These are phyloP conservation scores for Spilarctia lutea DNA, from an alignment of 2,888 invertebrate genomes.

Conservation along the genomic window DNA sequence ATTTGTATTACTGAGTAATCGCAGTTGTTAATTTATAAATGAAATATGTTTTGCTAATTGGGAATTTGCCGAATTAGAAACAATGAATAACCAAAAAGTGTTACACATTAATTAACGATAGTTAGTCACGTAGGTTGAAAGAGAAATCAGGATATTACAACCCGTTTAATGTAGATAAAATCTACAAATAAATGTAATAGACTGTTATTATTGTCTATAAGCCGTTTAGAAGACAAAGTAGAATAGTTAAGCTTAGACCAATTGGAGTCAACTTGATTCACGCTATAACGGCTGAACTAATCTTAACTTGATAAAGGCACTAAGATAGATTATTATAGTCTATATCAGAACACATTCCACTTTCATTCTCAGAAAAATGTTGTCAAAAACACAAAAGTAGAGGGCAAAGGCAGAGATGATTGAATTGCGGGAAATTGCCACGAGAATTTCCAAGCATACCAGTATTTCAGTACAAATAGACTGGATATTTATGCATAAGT, in stretches of 20 bases:
- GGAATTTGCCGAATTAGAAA: constrained; percentile 19
- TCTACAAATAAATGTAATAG: background rate
- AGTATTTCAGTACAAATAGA: background rate
- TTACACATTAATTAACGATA: background rate
- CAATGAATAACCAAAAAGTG: background rate
- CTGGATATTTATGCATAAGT: background rate
- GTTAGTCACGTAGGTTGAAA: constrained; percentile 6
- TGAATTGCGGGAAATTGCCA: background rate
- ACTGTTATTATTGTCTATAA: too few species aligned
- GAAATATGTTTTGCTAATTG: constrained; percentile 25
- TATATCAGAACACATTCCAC: too few species aligned
- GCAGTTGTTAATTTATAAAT: constrained; percentile 17
- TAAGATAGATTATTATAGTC: too few species aligned
- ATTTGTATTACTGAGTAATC: constrained; percentile 11
- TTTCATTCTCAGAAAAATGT: too few species aligned
- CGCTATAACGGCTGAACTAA: too few species aligned
- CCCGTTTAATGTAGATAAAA: background rate
- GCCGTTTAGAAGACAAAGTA: too few species aligned
- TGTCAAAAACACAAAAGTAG: too few species aligned
- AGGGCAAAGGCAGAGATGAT: too few species aligned
- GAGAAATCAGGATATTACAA: background rate
- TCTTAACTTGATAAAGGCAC: too few species aligned
- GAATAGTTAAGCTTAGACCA: too few species aligned
- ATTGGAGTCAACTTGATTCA: too few species aligned
- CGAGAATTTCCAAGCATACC: background rate